A percentile compares a stretch with the other conserved stretches of the same genome.
Evolutionary conservation across 2,797 vertebrate genomes (phyloP).

Genomic region (Sebastes baramenuke): DNA sequence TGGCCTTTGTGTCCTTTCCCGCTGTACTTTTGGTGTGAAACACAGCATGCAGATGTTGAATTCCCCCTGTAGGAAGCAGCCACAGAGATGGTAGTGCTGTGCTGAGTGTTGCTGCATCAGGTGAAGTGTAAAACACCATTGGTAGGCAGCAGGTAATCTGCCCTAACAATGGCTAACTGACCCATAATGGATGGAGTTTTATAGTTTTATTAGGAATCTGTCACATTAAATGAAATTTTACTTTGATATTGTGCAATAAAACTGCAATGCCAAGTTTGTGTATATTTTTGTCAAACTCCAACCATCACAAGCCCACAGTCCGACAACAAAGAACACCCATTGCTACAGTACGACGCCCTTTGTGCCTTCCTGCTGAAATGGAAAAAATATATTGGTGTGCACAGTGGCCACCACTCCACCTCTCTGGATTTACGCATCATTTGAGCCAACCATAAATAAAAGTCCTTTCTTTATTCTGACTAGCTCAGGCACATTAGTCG

Average conservation of each 20-base stretch:
- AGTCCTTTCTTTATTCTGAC: slow-evolving; percentile 24
- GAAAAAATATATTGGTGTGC: slow-evolving; percentile 13
- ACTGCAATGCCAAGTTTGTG: neutral
- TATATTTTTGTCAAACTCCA: slow-evolving; percentile 54
- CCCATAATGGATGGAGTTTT: slow-evolving; percentile 61
- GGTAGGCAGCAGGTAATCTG: slow-evolving; percentile 51
- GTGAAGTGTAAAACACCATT: slow-evolving; percentile 62
- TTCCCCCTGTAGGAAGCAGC: slow-evolving; percentile 40
- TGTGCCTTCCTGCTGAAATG: slow-evolving; percentile 64
- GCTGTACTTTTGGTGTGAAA: slow-evolving; percentile 39
- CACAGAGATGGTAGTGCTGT: slow-evolving; percentile 42
- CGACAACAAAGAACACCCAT: slow-evolving; percentile 61
- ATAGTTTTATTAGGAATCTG: neutral
- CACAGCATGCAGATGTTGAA: slow-evolving; percentile 62
- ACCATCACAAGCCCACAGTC: slow-evolving; percentile 53
- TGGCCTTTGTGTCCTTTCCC: slow-evolving; percentile 60
- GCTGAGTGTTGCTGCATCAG: slow-evolving; percentile 61
- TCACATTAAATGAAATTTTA: neutral
- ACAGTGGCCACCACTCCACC: slow-evolving; percentile 22
- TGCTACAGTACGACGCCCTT: slow-evolving; percentile 49
- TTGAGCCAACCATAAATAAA: slow-evolving; percentile 58
- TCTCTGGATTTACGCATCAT: slow-evolving; percentile 35
- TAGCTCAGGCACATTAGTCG: slow-evolving; percentile 47
- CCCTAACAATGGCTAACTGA: slow-evolving; percentile 58
- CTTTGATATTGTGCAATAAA: neutral